A percentile compares a stretch with the other conserved stretches of the same genome.
Evolutionary conservation across 2,113 vertebrate genomes (phyloP).

Genomic region (Copsychus sechellarum): DNA sequence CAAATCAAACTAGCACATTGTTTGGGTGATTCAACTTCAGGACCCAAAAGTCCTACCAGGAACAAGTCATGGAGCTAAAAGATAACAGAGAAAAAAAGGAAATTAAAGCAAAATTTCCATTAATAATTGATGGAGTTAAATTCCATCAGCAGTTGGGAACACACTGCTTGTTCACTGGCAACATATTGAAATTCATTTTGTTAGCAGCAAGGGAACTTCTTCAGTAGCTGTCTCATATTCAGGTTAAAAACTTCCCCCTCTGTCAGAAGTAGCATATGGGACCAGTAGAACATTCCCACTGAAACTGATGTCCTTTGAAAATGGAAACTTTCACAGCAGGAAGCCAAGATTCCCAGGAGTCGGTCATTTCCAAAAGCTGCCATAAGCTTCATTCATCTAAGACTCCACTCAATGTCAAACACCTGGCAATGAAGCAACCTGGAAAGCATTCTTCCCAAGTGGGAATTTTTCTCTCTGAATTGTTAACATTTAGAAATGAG

Average conservation of each 20-base stretch:
- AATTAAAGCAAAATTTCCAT: slow-evolving; percentile 70
- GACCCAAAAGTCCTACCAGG: slow-evolving; percentile 52
- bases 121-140: slow-evolving; percentile 73
- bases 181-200: slow-evolving; percentile 75
- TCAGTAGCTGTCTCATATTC: slow-evolving; percentile 72
- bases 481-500: slow-evolving; percentile 75
- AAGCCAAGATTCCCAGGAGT: slow-evolving; percentile 81
- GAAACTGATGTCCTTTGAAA: slow-evolving; percentile 86
- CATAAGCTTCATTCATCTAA: slow-evolving; percentile 85
- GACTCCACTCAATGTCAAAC: slow-evolving; percentile 83
- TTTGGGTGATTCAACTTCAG: slow-evolving; percentile 60
- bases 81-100: background rate
- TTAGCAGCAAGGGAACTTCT: slow-evolving; percentile 72
- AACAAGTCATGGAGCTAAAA: slow-evolving; percentile 49
- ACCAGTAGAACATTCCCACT: slow-evolving; percentile 77
- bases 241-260: slow-evolving; percentile 68
- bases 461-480: slow-evolving; percentile 74
- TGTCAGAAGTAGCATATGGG: slow-evolving; percentile 80
- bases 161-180: slow-evolving; percentile 54
- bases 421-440: slow-evolving; percentile 84
- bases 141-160: slow-evolving; percentile 63
- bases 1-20: slow-evolving; percentile 60
- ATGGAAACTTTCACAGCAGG: slow-evolving; percentile 87
- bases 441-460: slow-evolving; percentile 76
- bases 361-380: slow-evolving; percentile 82